Base-by-base conservation (phyloP, 2,113 vertebrate species). In the Trachemys scripta region DNA sequence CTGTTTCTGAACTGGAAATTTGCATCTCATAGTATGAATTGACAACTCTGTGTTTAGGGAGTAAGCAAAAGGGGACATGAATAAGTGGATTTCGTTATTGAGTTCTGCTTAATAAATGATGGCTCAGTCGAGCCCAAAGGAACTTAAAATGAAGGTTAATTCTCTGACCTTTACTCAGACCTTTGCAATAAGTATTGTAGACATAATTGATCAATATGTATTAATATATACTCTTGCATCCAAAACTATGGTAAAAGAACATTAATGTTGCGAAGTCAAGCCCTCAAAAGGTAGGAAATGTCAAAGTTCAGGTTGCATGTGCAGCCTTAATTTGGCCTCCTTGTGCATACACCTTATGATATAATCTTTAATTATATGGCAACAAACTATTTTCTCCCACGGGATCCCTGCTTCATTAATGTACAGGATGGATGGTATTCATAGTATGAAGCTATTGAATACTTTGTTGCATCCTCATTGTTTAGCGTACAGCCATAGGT, bases 1-100 rank as follows among this genome's bases (percentile, higher is more conserved):
- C 27, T 82, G 85, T 65, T 50, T 87, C 5, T 92, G 65, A 89
- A 47, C 50, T 79, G 12, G 35, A 94, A 88, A 25, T 31, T 19
- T 29, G 56, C 35, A 88, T 10, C 4, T 89, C 54, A 22, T 8
- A 54, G 27, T 54, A 69, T 45, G 11, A 22, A 45, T 90, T 88
- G 65, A 86, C 47, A 54, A 50, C 14, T 81, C 91, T 29, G 17
- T 54, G 31, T 62, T 91, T 88, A 62, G 17, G 35, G 95, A 19
- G n/a, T 84, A 80, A 87, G 94, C 20, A 35, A 81, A 93, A 92
- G 25, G 76, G 50, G 89, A 85, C 6, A 13, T 45, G 17, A 62
- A 83, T 49, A 91, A 88, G 54, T 88, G 54, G 35, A 84, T 89
- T 93, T 90, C 59, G 49, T 85, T 93, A 78, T 16, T 90, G 57